Conservation (phyloP, 2,113 vertebrate genomes). For the Spermophilus dauricus region DNA sequence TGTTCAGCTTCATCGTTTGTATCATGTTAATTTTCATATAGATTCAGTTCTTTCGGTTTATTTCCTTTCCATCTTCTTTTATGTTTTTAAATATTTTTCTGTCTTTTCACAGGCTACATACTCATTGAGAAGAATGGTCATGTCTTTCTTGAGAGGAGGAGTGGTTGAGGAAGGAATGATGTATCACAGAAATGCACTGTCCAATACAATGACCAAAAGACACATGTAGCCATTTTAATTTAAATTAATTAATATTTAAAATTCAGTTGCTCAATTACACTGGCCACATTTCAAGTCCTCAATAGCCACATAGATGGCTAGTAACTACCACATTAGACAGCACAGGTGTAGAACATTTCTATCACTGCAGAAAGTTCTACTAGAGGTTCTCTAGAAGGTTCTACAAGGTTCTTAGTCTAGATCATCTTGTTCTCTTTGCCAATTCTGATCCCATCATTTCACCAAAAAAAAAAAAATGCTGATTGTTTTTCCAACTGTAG, state of each 20-base stretch:
- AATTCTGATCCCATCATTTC: conserved; percentile 1
- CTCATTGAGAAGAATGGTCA: background rate
- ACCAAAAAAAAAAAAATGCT: background rate
- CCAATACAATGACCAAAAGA: background rate
- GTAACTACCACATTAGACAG: background rate
- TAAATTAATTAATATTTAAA: background rate
- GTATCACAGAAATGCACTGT: background rate
- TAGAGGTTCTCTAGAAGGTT: background rate
- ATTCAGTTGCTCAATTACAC: background rate
- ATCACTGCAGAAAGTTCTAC: background rate
- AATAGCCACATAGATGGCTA: background rate
- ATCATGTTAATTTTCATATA: conserved; percentile 24
- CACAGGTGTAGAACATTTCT: background rate
- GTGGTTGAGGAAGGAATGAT: background rate
- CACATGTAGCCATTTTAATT: background rate
- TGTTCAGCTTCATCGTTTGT: background rate
- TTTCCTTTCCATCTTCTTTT: conserved; percentile 37
- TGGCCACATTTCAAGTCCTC: background rate
- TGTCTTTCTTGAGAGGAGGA: background rate
- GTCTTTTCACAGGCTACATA: background rate
- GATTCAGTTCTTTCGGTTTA: background rate
- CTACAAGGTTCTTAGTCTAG: background rate
- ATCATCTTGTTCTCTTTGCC: background rate
- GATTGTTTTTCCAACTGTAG: background rate
- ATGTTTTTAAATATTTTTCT: background rate